Conservation (phyloP, 2,888 invertebrate species). For the Criorhina ranunculi region DNA sequence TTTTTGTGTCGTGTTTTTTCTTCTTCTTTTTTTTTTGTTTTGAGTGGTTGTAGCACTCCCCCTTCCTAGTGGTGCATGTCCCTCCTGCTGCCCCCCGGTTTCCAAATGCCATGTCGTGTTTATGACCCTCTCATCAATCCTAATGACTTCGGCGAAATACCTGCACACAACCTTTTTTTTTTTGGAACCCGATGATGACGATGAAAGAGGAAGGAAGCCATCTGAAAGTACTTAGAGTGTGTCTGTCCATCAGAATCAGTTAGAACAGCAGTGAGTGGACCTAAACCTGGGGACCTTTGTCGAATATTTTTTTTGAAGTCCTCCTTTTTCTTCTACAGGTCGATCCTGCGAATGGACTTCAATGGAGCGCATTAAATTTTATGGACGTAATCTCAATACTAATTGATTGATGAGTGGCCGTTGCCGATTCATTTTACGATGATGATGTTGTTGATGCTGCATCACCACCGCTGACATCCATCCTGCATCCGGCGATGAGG, state of each 20-base stretch:
- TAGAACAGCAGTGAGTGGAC: too few relatives aligned
- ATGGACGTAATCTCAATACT: conserved; percentile 61
- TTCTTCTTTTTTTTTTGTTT: conserved; percentile 13
- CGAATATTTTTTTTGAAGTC: conserved; percentile 3
- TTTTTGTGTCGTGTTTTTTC: neutral
- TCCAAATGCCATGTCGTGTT: conserved; percentile 54
- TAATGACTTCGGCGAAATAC: conserved; percentile 62
- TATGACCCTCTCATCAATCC: conserved; percentile 68
- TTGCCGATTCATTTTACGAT: conserved; percentile 57
- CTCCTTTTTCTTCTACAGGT: neutral
- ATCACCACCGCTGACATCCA: neutral
- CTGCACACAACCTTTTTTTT: conserved; percentile 35
- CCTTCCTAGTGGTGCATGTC: conserved; percentile 34
- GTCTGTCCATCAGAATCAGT: conserved; percentile 62
- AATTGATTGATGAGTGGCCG: conserved; percentile 70
- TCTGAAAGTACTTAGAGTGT: conserved; percentile 49
- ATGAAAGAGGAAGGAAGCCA: conserved; percentile 10
- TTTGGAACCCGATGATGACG: neutral
- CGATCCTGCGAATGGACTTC: conserved; percentile 27
- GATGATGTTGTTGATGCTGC: conserved; percentile 55
- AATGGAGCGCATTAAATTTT: conserved; percentile 62
- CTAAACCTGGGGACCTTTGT: neutral
- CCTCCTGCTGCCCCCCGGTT: conserved; percentile 21
- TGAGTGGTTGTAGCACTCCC: neutral
- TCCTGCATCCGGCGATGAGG: neutral